phyloP scores from a whole-genome alignment of 2,113 vertebrate species.

The Nibea albiflora region DNA sequence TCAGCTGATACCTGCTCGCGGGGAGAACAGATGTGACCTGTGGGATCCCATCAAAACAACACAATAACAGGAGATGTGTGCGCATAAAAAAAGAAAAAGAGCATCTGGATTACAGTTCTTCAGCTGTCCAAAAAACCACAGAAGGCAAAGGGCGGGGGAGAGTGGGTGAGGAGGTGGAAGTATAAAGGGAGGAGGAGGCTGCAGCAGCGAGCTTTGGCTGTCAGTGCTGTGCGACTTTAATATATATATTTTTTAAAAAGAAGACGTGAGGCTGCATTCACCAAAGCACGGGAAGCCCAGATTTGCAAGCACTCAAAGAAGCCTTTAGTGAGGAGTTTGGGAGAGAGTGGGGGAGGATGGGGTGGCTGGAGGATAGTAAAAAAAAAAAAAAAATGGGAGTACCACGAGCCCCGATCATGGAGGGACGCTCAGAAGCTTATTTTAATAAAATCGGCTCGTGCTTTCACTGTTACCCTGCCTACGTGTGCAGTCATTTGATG shows the following conservation, averaged over 20 bases:
- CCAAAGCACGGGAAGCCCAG: constrained; percentile 63
- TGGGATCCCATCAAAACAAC: constrained; percentile 41
- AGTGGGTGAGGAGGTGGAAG: constrained; percentile 28
- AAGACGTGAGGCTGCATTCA: constrained; percentile 68
- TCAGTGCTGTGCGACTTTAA: constrained; percentile 44
- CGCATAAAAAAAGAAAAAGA: not conserved
- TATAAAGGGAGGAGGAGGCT: constrained; percentile 3
- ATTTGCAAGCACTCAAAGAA: constrained; percentile 57
- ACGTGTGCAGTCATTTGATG: not conserved
- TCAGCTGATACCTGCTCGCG: constrained; percentile 29
- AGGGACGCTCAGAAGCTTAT: not conserved
- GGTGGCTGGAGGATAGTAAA: not conserved
- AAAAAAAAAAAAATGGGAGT: not conserved
- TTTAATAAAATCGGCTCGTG: not conserved
- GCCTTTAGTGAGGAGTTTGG: constrained; percentile 40
- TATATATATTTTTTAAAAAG: not conserved
- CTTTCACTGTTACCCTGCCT: not conserved
- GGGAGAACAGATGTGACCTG: constrained; percentile 43
- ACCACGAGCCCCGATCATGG: constrained; percentile 49
- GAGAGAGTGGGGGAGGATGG: not conserved
- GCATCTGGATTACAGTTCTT: constrained; percentile 37
- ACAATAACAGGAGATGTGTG: constrained; percentile 25
- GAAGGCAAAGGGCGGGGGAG: constrained; percentile 3
- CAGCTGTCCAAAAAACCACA: constrained; percentile 56
- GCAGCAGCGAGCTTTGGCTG: constrained; percentile 61